These are phyloP conservation scores for Bunonema sp. DNA, from an alignment of 2,888 invertebrate species.

Conservation along the genomic window DNA sequence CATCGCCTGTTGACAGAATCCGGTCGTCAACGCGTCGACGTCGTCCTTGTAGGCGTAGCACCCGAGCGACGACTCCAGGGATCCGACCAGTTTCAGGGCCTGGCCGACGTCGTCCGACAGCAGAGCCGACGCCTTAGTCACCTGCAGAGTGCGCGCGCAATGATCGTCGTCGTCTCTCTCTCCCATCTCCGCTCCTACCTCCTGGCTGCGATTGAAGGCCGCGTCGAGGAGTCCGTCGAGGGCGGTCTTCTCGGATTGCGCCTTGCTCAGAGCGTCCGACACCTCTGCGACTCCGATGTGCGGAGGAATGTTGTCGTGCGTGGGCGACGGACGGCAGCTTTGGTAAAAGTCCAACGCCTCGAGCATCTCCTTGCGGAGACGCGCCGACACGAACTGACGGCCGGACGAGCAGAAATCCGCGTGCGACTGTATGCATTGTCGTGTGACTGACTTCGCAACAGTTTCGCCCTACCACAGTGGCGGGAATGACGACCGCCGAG, in stretches of 20 bases:
- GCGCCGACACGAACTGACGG: constrained; percentile 17
- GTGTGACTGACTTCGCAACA: not conserved
- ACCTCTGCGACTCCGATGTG: constrained; percentile 6
- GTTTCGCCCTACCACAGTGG: constrained; percentile 19
- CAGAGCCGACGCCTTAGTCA: constrained; percentile 18
- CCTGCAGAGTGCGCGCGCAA: constrained; percentile 9
- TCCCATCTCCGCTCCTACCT: constrained; percentile 15
- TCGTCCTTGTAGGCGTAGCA: constrained; percentile 29
- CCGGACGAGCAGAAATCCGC: constrained; percentile 30
- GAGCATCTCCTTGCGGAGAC: constrained; percentile 16
- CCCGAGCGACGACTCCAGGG: constrained; percentile 21
- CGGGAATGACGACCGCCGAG: constrained; percentile 24
- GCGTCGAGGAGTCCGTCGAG: constrained; percentile 23
- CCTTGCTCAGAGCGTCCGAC: constrained; percentile 1
- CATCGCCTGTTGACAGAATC: constrained; percentile 33
- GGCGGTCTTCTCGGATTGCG: constrained; percentile 14
- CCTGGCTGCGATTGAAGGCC: constrained; percentile 22
- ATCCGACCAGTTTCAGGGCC: constrained; percentile 24
- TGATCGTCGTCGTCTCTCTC: no score
- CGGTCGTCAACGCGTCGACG: constrained; percentile 21
- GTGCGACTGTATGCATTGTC: constrained; percentile 13
- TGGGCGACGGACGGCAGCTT: constrained; percentile 12
- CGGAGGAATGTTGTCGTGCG: constrained; percentile 17
- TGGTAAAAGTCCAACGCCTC: constrained; percentile 28
- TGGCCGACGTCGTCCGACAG: constrained; percentile 21